Evolutionary conservation across 2,797 vertebrate genomes (phyloP), one percentile per base, ranked within the genome.

Genomic region (Sylvia borin): DNA sequence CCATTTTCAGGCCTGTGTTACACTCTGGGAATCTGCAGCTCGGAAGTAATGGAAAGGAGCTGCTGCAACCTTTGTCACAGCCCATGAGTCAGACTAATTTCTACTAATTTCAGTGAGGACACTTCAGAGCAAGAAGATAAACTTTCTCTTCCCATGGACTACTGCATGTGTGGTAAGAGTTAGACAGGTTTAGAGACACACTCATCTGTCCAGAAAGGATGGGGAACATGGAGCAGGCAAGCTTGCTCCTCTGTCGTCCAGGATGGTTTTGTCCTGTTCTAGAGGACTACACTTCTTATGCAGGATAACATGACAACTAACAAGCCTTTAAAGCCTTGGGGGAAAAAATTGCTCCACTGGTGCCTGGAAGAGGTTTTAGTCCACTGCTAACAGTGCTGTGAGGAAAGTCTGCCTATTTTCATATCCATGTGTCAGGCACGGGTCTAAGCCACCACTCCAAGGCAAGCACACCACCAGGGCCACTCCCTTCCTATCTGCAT

Each of bases 351-450:
- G 21, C 13, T 48, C 13, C 47, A 7, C 11, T 73, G 27, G 5
- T 90, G 51, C 53, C 67, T 4, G 3, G 31, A 87, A 27, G 27
- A 79, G 54, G 11, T 76, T 73, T 87, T 73, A 42, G 25, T 43
- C 7, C 25, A 29, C 31, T 73, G 48, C 29, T 77, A 64, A 60
- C 0, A 0, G 88, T 31, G 36, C 29, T 16, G 27, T 62, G 47
- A 85, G 50, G 40, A 80, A 77, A 71, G 62, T 16, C 38, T 34
- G 43, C 20, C 11, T 65, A 4, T 54, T 85, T 87, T 88, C 66
- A 71, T 42, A 67, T 3, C 14, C 0, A 0, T 47, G 11, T 25
- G 8, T 78, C 43, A 78, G 51, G 32, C 1, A 1, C 50, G 27
- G 87, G 20, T 29, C 43, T 47, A 58, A 91, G 22, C 13, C 34